Base-by-base conservation (phyloP, 2,888 invertebrate species). In the Sphaerophoria taeniata region DNA sequence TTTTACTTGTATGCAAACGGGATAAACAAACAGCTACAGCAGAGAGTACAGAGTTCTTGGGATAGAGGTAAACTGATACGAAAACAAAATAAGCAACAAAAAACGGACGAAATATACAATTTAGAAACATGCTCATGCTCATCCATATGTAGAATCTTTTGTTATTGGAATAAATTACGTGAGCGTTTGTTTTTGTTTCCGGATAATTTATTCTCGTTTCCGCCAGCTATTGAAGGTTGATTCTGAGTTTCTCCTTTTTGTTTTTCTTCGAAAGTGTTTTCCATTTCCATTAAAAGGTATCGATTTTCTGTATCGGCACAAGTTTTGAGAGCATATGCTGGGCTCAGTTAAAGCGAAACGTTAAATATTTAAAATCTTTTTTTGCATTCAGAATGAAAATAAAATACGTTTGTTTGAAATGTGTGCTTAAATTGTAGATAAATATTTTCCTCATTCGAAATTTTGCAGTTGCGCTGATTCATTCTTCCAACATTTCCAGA, bases 1-100 rank as follows among this genome's bases (percentile, higher is more conserved):
- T 74, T 83, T 56, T 77, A 77, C 63, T 77, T 77, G 43, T 77
- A 49, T 45, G 49, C 82, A 58, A 72, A 82, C 78, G 83, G 83
- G 53, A 73, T 83, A 78, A 82, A 69, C 61, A 73, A 69, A 69
- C 72, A 72, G 45, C 69, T 51, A 24, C 55, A 49, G 9, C 49
- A 58, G 36, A 24, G 14, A 43, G 7, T 49, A 24, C 70, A 58
- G 70, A 55, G 72, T 55, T 74, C 72, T 55, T 83, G 69, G 72
- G 63, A 73, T 4, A 60, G 56, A 77, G 77, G 82, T 83, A 63
- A 72, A 71, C 31, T 9, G 14, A 63, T 33, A 43, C 6, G 16
- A 24, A 11, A 53, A 24, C 9, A 53, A 53, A 11, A 56, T n/a
- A n/a, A n/a, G n/a, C 4, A 55, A 55, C 12, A 34, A 9, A 34